These are phyloP conservation scores for Centropyge bicolor DNA, from an alignment of 2,797 vertebrate species.

Conservation along the genomic window DNA sequence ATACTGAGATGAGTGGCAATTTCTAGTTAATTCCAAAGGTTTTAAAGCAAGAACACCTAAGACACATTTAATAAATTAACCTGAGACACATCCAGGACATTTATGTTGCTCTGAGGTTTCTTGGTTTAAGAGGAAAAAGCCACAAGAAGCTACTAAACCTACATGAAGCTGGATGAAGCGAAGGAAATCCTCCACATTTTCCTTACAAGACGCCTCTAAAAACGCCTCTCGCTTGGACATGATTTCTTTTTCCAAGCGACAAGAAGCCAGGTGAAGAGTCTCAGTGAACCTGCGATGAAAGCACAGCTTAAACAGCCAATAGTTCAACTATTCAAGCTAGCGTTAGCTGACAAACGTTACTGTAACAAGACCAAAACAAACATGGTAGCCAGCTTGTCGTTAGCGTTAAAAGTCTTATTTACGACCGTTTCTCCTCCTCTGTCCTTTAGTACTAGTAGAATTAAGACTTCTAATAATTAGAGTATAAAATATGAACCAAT, in stretches of 20 bases:
- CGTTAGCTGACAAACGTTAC: background rate
- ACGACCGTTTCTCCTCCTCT: accelerated
- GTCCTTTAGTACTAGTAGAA: accelerated
- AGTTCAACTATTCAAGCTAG: background rate
- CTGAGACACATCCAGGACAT: background rate
- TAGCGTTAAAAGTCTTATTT: constrained; percentile 11
- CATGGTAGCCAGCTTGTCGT: constrained; percentile 7
- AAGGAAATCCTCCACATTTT: constrained; percentile 89
- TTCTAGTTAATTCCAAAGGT: background rate
- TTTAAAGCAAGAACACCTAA: no score
- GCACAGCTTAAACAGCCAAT: background rate
- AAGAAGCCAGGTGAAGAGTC: background rate
- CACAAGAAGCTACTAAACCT: constrained; percentile 75
- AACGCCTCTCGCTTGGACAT: constrained; percentile 90
- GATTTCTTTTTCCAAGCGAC: background rate
- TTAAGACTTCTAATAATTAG: accelerated
- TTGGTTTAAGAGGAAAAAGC: background rate
- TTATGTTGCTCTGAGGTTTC: background rate
- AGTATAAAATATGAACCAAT: accelerated
- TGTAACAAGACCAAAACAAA: constrained; percentile 56
- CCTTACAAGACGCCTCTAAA: constrained; percentile 83
- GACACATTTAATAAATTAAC: background rate
- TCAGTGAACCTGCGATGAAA: background rate
- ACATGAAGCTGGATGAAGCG: constrained; percentile 88
- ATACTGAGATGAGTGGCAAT: background rate